Conservation (phyloP, 2,113 vertebrate genomes). For the Cyanoderma ruficeps region DNA sequence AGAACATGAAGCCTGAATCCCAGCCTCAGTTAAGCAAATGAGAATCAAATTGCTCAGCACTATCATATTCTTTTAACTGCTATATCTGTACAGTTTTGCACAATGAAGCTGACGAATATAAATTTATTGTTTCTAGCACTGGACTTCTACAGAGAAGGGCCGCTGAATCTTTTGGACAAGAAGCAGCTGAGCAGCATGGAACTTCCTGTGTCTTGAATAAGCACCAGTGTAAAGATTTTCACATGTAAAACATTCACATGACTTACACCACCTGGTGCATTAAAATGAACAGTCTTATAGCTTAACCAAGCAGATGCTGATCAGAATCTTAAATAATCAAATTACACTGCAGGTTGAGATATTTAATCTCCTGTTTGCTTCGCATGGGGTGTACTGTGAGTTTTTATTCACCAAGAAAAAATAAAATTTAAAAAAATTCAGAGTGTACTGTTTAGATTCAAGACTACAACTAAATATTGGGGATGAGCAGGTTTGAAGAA, state of each 20-base stretch:
- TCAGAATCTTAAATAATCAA: neutral
- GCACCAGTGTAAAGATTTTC: neutral
- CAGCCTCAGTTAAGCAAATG: constrained; percentile 15
- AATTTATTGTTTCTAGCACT: neutral
- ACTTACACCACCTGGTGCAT: neutral
- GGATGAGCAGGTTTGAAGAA: rapidly evolving
- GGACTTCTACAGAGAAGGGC: neutral
- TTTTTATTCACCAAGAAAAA: neutral
- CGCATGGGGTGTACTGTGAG: neutral
- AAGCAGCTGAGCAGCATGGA: neutral
- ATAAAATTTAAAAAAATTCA: neutral
- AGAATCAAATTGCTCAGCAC: constrained; percentile 19
- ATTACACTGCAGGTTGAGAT: neutral
- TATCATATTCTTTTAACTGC: neutral
- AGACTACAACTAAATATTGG: neutral
- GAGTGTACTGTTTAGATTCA: neutral
- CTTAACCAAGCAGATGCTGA: neutral
- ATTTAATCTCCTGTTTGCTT: neutral
- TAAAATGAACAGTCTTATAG: neutral
- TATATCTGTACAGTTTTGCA: neutral
- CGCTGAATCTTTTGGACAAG: neutral
- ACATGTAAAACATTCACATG: neutral
- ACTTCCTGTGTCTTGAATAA: neutral
- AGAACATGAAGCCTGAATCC: neutral
- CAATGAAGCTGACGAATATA: constrained; percentile 3